Evolutionary conservation across 2,113 vertebrate species (phyloP).

Genomic region (Ictidomys tridecemlineatus): DNA sequence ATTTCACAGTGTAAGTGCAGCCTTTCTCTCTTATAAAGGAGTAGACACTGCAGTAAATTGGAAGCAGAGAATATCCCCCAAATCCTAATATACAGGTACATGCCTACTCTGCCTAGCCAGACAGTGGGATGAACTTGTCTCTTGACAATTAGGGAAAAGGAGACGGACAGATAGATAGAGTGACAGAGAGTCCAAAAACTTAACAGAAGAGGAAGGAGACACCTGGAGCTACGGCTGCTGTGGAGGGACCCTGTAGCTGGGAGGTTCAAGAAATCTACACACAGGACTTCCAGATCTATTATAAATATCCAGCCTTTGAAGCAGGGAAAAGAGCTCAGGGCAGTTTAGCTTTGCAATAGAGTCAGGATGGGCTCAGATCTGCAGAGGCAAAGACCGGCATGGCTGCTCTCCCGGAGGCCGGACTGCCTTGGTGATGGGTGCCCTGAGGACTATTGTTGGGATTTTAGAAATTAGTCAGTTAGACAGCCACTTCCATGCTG

Average conservation of each 20-base stretch:
- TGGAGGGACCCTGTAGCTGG: background rate
- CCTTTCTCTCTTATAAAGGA: background rate
- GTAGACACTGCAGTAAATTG: background rate
- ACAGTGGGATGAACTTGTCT: background rate
- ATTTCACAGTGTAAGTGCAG: background rate
- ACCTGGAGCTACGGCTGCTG: background rate
- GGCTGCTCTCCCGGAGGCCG: accelerated
- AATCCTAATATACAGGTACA: background rate
- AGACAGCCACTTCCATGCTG: conserved; percentile 47
- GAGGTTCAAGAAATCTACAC: background rate
- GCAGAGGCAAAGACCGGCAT: accelerated
- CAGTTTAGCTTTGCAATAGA: background rate
- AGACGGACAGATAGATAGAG: background rate
- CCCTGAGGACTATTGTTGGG: background rate
- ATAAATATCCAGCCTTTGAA: background rate
- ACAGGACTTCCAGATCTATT: background rate
- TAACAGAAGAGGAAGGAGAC: background rate
- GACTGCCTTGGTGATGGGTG: background rate
- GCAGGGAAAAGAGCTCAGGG: background rate
- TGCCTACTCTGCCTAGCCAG: background rate
- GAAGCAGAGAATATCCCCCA: background rate
- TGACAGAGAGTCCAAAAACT: background rate
- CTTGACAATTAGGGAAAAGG: background rate
- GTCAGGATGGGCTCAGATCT: background rate
- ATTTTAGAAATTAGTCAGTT: conserved; percentile 56